These are phyloP conservation scores for Eumacrocentrus americanus DNA, from an alignment of 2,888 invertebrate genomes.

Conservation along the genomic window DNA sequence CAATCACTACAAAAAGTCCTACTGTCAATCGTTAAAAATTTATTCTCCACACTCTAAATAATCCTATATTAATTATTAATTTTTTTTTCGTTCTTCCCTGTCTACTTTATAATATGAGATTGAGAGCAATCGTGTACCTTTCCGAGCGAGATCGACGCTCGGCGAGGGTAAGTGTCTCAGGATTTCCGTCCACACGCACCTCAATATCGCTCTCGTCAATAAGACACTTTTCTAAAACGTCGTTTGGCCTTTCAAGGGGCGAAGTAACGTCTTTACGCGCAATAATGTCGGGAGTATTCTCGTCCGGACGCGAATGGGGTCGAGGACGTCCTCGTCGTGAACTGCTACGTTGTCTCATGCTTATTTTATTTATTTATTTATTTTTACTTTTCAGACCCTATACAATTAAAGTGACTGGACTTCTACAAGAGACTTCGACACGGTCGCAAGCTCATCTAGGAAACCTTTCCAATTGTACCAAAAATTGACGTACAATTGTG, in stretches of 20 bases:
- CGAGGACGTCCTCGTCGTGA: constrained; percentile 48
- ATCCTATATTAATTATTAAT: not conserved
- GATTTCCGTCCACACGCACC: constrained; percentile 31
- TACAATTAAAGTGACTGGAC: no score
- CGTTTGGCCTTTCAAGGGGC: constrained; percentile 44
- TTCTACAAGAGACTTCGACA: no score
- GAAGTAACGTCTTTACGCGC: constrained; percentile 43
- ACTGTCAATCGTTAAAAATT: constrained; percentile 48
- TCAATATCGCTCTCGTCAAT: constrained; percentile 37
- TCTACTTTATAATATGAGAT: not conserved
- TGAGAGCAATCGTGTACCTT: constrained; percentile 54
- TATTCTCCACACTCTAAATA: not conserved
- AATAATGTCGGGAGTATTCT: constrained; percentile 45
- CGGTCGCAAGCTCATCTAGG: no score
- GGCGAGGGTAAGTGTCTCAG: constrained; percentile 35
- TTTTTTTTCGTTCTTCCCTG: no score
- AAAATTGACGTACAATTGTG: no score
- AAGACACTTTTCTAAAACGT: constrained; percentile 42
- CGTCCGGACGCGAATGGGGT: constrained; percentile 47
- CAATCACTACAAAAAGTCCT: constrained; percentile 56
- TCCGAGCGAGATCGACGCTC: constrained; percentile 54
- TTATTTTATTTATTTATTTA: constrained; percentile 28
- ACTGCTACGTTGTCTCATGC: constrained; percentile 49
- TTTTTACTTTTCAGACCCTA: no score
- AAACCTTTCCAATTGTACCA: no score